Conservation (phyloP, 2,797 vertebrate genomes). For the Argentina silus region DNA sequence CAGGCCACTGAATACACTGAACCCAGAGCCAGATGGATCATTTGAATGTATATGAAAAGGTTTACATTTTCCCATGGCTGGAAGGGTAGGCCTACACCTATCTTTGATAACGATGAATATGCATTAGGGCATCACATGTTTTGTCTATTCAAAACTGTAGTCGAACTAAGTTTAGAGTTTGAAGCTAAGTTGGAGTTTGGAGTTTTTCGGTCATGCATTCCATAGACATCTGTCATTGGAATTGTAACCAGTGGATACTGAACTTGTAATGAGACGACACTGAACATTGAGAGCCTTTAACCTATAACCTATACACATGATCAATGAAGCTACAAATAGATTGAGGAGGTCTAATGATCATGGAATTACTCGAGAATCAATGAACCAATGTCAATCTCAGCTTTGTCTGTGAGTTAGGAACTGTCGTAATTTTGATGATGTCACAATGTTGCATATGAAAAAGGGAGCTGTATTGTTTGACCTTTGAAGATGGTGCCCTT, state of each 20-base stretch:
- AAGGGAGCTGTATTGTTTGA: not conserved
- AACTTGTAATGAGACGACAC: too few species aligned
- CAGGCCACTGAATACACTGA: not conserved
- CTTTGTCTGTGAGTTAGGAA: too few species aligned
- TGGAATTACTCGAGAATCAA: too few species aligned
- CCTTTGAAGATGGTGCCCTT: slow-evolving; percentile 6
- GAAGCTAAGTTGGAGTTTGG: not conserved
- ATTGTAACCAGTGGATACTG: too few species aligned
- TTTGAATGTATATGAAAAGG: not conserved
- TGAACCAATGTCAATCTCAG: too few species aligned
- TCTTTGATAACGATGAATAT: not conserved
- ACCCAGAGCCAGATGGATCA: not conserved
- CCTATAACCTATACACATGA: too few species aligned
- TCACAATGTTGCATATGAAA: not conserved
- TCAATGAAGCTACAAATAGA: too few species aligned
- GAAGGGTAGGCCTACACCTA: not conserved
- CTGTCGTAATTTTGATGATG: too few species aligned
- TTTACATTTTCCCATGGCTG: not conserved
- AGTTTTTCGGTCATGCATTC: not conserved
- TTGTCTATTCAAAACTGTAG: slow-evolving; percentile 1
- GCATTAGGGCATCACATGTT: not conserved
- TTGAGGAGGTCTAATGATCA: too few species aligned
- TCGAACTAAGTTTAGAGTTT: not conserved
- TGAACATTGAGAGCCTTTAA: too few species aligned
- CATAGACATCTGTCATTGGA: not conserved